A percentile compares a stretch with the other conserved stretches of the same genome.
These are phyloP conservation scores for Tridacna gigas DNA, from an alignment of 2,888 invertebrate species.

Conservation along the genomic window DNA sequence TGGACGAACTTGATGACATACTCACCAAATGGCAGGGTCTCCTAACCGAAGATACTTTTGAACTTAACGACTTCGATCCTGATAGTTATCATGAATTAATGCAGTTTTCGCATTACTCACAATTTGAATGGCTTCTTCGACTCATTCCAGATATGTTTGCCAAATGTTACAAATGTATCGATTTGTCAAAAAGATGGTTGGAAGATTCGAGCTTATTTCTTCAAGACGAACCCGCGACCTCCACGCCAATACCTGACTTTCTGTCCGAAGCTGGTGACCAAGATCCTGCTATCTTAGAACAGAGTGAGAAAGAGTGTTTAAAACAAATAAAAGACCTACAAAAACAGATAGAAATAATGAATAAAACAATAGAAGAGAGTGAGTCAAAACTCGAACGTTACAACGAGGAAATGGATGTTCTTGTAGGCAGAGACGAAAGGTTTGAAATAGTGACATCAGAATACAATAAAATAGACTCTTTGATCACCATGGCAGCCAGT, in stretches of 20 bases:
- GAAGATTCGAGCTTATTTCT: slow-evolving; percentile 60
- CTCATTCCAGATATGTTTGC: slow-evolving; percentile 81
- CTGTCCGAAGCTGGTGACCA: neutral
- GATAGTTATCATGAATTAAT: slow-evolving; percentile 79
- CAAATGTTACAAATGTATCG: slow-evolving; percentile 80
- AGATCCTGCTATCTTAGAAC: slow-evolving; percentile 7
- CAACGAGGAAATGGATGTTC: slow-evolving; percentile 59
- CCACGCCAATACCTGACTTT: neutral
- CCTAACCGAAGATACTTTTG: slow-evolving; percentile 70
- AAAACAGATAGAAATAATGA: slow-evolving; percentile 57
- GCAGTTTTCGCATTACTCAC: slow-evolving; percentile 68
- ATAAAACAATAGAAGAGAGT: slow-evolving; percentile 62
- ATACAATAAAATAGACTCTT: slow-evolving; percentile 65
- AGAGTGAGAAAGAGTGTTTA: slow-evolving; percentile 43
- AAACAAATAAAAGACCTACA: slow-evolving; percentile 57
- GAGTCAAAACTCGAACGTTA: slow-evolving; percentile 61
- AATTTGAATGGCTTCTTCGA: slow-evolving; percentile 76
- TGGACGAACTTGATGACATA: slow-evolving; percentile 71
- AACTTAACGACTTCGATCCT: slow-evolving; percentile 74
- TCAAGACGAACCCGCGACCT: slow-evolving; percentile 49
- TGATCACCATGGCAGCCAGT: slow-evolving; percentile 46
- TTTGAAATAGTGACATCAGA: slow-evolving; percentile 64
- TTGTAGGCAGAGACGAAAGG: slow-evolving; percentile 63
- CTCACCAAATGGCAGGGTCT: slow-evolving; percentile 76
- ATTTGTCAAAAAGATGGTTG: slow-evolving; percentile 80